Percentiles rank a stretch among this genome's conserved stretches.
Evolutionary conservation across 2,888 invertebrate species (phyloP).

Genomic region (Sminthurides aquaticus): DNA sequence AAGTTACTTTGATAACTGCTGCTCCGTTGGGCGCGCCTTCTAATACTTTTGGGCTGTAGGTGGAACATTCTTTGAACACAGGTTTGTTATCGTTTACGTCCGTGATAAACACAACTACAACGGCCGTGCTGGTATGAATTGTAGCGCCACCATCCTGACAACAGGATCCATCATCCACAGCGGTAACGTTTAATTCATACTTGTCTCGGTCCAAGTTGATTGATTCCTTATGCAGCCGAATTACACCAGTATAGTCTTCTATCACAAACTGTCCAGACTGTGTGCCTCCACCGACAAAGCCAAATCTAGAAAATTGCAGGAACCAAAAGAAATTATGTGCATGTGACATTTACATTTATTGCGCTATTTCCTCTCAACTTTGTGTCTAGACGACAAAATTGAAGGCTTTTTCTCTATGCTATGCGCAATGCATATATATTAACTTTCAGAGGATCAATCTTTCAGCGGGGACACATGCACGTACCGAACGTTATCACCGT

Average conservation of each 20-base stretch:
- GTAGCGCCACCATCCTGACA: slow-evolving; percentile 81
- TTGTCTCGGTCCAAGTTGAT: slow-evolving; percentile 85
- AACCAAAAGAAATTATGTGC: slow-evolving; percentile 2
- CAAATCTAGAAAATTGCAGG: slow-evolving; percentile 46
- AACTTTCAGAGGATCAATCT: background rate
- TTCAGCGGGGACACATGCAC: slow-evolving; percentile 44
- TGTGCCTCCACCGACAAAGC: slow-evolving; percentile 73
- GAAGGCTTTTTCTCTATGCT: no score
- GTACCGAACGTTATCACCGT: slow-evolving; percentile 91
- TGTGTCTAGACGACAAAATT: no score
- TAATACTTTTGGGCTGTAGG: slow-evolving; percentile 87
- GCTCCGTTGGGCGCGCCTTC: slow-evolving; percentile 91
- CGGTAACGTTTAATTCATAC: slow-evolving; percentile 93
- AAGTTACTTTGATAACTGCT: slow-evolving; percentile 81
- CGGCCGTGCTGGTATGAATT: slow-evolving; percentile 86
- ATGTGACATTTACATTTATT: no score
- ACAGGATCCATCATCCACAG: slow-evolving; percentile 94
- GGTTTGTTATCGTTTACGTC: slow-evolving; percentile 97
- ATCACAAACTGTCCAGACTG: slow-evolving; percentile 84
- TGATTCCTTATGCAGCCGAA: slow-evolving; percentile 75
- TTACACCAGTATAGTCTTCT: slow-evolving; percentile 90
- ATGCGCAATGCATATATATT: no score
- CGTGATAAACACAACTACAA: slow-evolving; percentile 91
- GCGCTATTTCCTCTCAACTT: no score
- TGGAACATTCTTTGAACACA: slow-evolving; percentile 85